A percentile compares a stretch with the other conserved stretches of the same genome.
These are phyloP conservation scores for Steinernema feltiae DNA, from an alignment of 1,140 invertebrate genomes.

Conservation along the genomic window DNA sequence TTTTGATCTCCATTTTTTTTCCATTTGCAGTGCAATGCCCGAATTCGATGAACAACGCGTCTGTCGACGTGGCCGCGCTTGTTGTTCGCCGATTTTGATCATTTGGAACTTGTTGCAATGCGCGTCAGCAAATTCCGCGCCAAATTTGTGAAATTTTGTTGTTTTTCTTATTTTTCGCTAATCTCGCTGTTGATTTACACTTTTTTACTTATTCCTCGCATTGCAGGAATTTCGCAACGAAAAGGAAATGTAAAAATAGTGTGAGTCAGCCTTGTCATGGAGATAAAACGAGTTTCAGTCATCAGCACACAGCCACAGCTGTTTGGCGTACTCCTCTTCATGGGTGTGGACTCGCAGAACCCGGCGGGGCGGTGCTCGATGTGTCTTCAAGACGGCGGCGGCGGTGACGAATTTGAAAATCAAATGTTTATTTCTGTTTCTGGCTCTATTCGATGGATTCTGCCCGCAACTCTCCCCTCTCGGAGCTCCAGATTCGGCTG, in stretches of 20 bases:
- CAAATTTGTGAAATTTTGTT: too few species aligned
- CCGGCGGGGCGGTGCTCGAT: too few species aligned
- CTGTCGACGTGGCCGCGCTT: neutral
- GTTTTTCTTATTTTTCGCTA: too few species aligned
- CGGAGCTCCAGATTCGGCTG: neutral
- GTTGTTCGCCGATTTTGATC: neutral
- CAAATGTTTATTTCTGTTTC: neutral
- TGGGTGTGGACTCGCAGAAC: neutral
- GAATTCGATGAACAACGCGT: too few species aligned
- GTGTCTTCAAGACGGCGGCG: too few species aligned
- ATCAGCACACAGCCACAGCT: neutral
- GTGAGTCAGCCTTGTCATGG: neutral
- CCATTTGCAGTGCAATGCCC: too few species aligned
- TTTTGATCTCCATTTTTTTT: too few species aligned
- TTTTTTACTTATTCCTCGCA: neutral
- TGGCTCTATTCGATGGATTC: neutral
- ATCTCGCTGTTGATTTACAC: neutral
- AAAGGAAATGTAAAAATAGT: neutral
- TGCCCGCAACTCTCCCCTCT: neutral
- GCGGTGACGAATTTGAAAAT: neutral
- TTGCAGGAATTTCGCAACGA: neutral
- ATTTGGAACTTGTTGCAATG: neutral
- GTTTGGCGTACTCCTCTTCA: neutral
- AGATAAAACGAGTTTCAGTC: slow-evolving; percentile 1
- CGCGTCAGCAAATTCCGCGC: too few species aligned